A percentile compares a stretch with the other conserved stretches of the same genome.
These are phyloP conservation scores for Patella depressa DNA, from an alignment of 2,888 invertebrate genomes.

Conservation along the genomic window DNA sequence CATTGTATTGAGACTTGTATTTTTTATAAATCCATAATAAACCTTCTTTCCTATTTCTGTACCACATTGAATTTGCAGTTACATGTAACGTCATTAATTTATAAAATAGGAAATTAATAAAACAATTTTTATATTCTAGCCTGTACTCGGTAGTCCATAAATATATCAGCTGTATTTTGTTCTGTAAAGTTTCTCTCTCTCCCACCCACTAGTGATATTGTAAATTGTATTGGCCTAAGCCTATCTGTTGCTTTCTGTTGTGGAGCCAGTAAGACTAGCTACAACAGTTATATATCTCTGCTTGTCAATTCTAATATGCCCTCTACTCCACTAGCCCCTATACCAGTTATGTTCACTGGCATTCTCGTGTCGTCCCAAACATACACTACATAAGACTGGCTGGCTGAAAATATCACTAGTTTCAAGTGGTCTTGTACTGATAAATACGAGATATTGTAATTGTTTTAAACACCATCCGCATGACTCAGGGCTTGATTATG, in stretches of 20 bases:
- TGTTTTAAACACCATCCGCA: slow-evolving; percentile 7
- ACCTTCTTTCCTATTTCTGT: too few relatives aligned
- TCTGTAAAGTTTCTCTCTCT: too few relatives aligned
- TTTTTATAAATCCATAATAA: too few relatives aligned
- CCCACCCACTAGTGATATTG: too few relatives aligned
- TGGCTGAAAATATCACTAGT: too few relatives aligned
- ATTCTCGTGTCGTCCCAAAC: background rate
- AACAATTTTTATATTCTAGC: too few relatives aligned
- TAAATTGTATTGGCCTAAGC: background rate
- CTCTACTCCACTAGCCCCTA: background rate
- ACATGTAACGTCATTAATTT: too few relatives aligned
- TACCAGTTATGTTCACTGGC: background rate
- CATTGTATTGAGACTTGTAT: too few relatives aligned
- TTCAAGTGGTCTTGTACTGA: background rate
- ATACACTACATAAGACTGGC: background rate
- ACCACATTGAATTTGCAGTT: too few relatives aligned
- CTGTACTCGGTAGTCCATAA: too few relatives aligned
- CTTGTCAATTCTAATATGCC: slow-evolving; percentile 3
- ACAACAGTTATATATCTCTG: slow-evolving; percentile 2
- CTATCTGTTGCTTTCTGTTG: slow-evolving; percentile 5
- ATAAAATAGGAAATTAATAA: too few relatives aligned
- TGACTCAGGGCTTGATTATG: background rate
- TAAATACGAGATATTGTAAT: slow-evolving; percentile 1
- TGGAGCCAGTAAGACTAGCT: slow-evolving; percentile 11
- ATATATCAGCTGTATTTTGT: too few relatives aligned